Evolutionary conservation across 2,113 vertebrate genomes (phyloP).

Genomic region (Apodemus speciosus): DNA sequence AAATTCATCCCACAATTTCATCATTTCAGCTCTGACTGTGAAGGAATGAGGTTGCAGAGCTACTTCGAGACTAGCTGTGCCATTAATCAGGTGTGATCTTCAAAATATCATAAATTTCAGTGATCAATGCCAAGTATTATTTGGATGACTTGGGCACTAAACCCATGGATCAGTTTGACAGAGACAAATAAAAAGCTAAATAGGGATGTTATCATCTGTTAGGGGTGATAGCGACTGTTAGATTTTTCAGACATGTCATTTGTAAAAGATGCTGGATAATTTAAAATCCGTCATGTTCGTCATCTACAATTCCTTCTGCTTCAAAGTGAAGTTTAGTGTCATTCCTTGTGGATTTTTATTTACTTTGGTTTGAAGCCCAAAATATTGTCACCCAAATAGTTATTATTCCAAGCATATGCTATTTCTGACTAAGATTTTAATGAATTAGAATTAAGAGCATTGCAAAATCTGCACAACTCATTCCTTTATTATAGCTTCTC

Average conservation of each 20-base stretch:
- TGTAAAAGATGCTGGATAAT: slow-evolving; percentile 60
- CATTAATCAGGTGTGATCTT: slow-evolving; percentile 72
- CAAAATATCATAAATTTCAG: slow-evolving; percentile 71
- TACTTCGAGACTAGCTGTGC: slow-evolving; percentile 1
- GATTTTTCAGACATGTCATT: slow-evolving; percentile 69
- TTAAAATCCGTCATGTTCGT: slow-evolving; percentile 17
- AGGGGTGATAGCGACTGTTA: slow-evolving; percentile 40
- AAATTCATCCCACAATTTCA: slow-evolving; percentile 53
- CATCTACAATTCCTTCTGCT: slow-evolving; percentile 33
- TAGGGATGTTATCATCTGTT: slow-evolving; percentile 50
- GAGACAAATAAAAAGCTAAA: slow-evolving; percentile 76
- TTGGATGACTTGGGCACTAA: slow-evolving; percentile 60
- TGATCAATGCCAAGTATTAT: slow-evolving; percentile 70
- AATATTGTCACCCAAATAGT: slow-evolving; percentile 33
- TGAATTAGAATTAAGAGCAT: slow-evolving; percentile 43
- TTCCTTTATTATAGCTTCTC: slow-evolving; percentile 18
- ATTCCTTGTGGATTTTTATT: slow-evolving; percentile 57
- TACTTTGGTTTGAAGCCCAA: slow-evolving; percentile 55
- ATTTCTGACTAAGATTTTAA: slow-evolving; percentile 26
- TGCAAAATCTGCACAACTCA: not conserved
- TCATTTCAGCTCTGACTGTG: slow-evolving; percentile 27
- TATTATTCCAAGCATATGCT: slow-evolving; percentile 58
- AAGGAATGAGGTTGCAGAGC: slow-evolving; percentile 48
- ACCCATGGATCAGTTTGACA: slow-evolving; percentile 72
- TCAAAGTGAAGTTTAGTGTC: slow-evolving; percentile 43